These are phyloP conservation scores for Glaucidium brasilianum DNA, from an alignment of 2,113 vertebrate species.

Conservation along the genomic window DNA sequence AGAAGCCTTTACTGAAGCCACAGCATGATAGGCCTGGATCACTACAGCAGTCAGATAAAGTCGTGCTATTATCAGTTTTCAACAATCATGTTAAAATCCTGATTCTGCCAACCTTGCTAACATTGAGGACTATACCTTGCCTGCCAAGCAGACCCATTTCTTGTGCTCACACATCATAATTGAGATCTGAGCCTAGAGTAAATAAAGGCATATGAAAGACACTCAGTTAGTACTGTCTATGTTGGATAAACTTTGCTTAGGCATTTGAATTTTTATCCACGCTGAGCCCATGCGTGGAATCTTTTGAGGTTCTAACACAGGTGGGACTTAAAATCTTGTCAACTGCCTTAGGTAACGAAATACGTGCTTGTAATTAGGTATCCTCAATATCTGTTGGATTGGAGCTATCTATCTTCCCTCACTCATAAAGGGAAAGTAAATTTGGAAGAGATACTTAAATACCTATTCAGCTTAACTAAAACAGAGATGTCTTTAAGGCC, in stretches of 20 bases:
- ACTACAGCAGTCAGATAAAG: not conserved
- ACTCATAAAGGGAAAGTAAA: not conserved
- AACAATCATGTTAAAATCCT: not conserved
- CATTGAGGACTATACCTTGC: not conserved
- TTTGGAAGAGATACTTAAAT: not conserved
- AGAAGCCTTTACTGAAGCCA: constrained; percentile 24
- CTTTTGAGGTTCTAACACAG: not conserved
- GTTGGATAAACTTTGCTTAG: not conserved
- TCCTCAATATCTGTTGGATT: not conserved
- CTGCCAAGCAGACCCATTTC: not conserved
- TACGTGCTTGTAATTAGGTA: not conserved
- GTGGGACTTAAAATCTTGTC: not conserved
- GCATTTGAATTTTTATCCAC: not conserved
- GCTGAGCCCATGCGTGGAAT: not conserved
- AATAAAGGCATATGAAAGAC: constrained; percentile 24
- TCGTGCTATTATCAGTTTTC: not conserved
- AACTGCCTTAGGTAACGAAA: not conserved
- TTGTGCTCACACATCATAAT: not conserved
- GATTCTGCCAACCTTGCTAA: not conserved
- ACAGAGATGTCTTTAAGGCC: not conserved
- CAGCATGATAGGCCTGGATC: not conserved
- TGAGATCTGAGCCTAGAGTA: constrained; percentile 6
- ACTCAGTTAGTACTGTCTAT: not conserved
- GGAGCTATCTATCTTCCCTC: not conserved
- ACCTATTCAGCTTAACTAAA: not conserved